A percentile compares a stretch with the other conserved stretches of the same genome.
These are phyloP conservation scores for Melanotaenia maccullochi DNA, from an alignment of 2,797 vertebrate species.

Conservation along the genomic window DNA sequence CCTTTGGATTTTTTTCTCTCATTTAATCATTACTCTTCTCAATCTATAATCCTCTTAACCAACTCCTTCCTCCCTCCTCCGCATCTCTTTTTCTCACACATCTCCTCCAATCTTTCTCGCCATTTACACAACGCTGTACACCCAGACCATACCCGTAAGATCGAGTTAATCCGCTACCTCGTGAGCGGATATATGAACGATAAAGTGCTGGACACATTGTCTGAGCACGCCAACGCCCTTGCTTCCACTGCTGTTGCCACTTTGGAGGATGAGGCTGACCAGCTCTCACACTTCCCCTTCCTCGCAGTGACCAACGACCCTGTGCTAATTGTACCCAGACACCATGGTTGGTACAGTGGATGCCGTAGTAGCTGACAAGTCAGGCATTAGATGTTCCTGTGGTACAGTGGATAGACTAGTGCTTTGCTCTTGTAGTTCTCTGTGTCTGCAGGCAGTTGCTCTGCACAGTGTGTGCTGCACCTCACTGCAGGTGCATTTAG, in stretches of 20 bases:
- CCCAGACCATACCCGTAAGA: slow-evolving; percentile 93
- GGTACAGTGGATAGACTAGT: slow-evolving; percentile 53
- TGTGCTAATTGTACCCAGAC: slow-evolving; percentile 87
- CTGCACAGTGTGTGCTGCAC: slow-evolving; percentile 54
- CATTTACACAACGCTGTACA: slow-evolving; percentile 46
- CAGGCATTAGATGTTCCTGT: slow-evolving; percentile 41
- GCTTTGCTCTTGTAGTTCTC: slow-evolving; percentile 48
- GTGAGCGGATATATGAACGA: slow-evolving; percentile 91
- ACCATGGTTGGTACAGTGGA: slow-evolving; percentile 90
- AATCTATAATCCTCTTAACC: slow-evolving; percentile 64
- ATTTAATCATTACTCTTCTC: slow-evolving; percentile 38
- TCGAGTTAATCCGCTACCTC: slow-evolving; percentile 92
- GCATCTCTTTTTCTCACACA: slow-evolving; percentile 16
- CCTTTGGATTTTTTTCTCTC: slow-evolving; percentile 62
- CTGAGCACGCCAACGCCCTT: slow-evolving; percentile 90
- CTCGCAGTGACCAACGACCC: slow-evolving; percentile 86
- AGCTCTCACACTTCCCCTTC: slow-evolving; percentile 90
- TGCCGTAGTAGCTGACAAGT: slow-evolving; percentile 11
- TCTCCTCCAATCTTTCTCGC: slow-evolving; percentile 15
- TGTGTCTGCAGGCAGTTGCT: slow-evolving; percentile 44
- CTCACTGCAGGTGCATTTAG: slow-evolving; percentile 50
- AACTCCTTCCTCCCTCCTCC: slow-evolving; percentile 39
- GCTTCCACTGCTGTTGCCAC: slow-evolving; percentile 89
- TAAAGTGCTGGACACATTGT: slow-evolving; percentile 89
- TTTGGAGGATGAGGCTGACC: slow-evolving; percentile 90